These are phyloP conservation scores for Frieseomelitta varia DNA, from an alignment of 1,140 invertebrate species.

Conservation along the genomic window DNA sequence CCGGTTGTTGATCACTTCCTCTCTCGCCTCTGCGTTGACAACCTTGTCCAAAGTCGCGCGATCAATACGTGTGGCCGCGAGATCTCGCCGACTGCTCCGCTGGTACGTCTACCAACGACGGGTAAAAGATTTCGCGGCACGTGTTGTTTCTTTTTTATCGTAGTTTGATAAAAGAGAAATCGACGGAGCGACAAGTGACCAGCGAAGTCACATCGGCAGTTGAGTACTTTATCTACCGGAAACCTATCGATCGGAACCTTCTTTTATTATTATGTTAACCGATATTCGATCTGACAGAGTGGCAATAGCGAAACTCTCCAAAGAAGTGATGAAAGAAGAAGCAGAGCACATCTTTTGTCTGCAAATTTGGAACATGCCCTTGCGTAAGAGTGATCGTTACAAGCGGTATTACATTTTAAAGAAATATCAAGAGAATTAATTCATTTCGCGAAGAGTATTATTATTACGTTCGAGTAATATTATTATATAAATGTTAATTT, in stretches of 20 bases:
- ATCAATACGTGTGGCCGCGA: slow-evolving; percentile 42
- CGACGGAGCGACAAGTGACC: background rate
- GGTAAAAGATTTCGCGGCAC: background rate
- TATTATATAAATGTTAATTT: too few species aligned
- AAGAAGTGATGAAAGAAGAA: too few species aligned
- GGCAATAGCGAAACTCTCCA: too few species aligned
- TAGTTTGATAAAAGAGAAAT: background rate
- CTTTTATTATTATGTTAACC: too few species aligned
- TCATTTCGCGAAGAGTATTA: too few species aligned
- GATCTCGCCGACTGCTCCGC: background rate
- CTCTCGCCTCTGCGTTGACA: slow-evolving; percentile 79
- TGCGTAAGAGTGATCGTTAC: too few species aligned
- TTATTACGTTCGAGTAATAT: too few species aligned
- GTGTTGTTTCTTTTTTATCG: background rate
- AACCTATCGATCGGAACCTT: background rate
- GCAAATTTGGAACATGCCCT: too few species aligned
- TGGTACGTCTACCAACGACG: background rate
- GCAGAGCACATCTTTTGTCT: too few species aligned
- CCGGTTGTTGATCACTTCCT: slow-evolving; percentile 80
- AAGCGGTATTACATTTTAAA: too few species aligned
- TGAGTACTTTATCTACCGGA: background rate
- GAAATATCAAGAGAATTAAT: too few species aligned
- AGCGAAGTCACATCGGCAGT: background rate
- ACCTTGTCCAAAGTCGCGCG: slow-evolving; percentile 60
- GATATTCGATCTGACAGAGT: too few species aligned